phyloP scores from a whole-genome alignment of 2,888 invertebrate species.

The Tromatobia lineatoria region DNA sequence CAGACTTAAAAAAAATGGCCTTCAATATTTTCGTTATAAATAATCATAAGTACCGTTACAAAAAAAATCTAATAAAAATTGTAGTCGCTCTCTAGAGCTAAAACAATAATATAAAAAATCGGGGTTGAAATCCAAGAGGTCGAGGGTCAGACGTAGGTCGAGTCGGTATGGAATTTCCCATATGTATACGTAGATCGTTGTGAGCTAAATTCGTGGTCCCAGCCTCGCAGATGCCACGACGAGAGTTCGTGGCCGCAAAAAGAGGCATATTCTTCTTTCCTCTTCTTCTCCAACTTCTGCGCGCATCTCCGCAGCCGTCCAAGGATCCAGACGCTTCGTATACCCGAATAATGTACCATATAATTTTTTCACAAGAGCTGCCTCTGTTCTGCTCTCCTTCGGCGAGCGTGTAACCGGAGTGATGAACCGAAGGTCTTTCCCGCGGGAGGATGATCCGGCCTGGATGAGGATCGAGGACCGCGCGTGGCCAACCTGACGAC shows the following conservation, averaged over 20 bases:
- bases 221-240: constrained; percentile 57
- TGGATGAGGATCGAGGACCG: constrained; percentile 17
- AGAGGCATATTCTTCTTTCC: constrained; percentile 48
- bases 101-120: no score
- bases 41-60: no score
- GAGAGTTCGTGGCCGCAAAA: constrained; percentile 58
- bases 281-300: constrained; percentile 35
- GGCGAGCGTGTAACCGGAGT: neutral
- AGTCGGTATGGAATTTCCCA: no score
- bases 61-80: no score
- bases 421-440: constrained; percentile 32
- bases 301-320: neutral
- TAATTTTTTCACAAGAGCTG: constrained; percentile 55
- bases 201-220: constrained; percentile 33
- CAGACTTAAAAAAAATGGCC: no score
- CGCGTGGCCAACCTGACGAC: constrained; percentile 33
- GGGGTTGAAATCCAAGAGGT: no score
- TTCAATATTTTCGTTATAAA: no score
- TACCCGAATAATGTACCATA: constrained; percentile 18
- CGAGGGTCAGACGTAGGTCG: no score
- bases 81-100: no score
- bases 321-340: constrained; percentile 43
- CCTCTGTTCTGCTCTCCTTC: constrained; percentile 37
- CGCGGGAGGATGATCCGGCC: constrained; percentile 7
- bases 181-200: neutral